Base-by-base conservation (phyloP, 2,797 vertebrate genomes). In the Manis crassicaudata region DNA sequence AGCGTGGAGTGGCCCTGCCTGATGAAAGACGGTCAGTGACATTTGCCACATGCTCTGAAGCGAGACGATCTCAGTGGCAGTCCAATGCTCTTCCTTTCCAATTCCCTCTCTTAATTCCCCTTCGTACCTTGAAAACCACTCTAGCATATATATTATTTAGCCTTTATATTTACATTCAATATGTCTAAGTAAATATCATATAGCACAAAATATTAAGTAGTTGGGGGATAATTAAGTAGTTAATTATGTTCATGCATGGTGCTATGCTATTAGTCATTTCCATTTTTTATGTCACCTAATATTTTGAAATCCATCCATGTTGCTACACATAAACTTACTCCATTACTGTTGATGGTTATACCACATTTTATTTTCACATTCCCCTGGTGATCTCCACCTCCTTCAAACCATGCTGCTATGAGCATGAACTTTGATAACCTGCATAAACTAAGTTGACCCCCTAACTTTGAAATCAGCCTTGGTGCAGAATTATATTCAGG, bases 401-500 rank as follows among this genome's bases (percentile, higher is more conserved):
- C 32, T 73, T 90, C 52, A 35, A 63, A 21, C 35, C 7, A 27
- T 27, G 14, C 23, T 65, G n/a, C 29, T 60, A 40, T 85, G 60
- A 85, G 65, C 29, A 11, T 37, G 54, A 93, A 21, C 29, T 63
- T 72, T 76, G 18, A 13, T 50, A 60, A 62, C 43, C 35, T 27
- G 65, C 20, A 4, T 5, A 54, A 63, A 29, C 50, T 72, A 27
- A 60, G 37, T 76, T n/a, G 40, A n/a, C 25, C 86, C 40, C 56
- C 54, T 81, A 63, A 76, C 67, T 86, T 32, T 65, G 75, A 77
- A 76, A 35, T 92, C 60, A 72, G 25, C 12, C 10, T 94, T 79
- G 67, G 32, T 56, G 60, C 21, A 67, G 32, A 73, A 35, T 35
- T 40, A 6, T 14, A 85, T 40, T 92, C 52, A 85, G 12, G 21